These are phyloP conservation scores for Goniozus legneri DNA, from an alignment of 1,140 invertebrate species.

Conservation along the genomic window DNA sequence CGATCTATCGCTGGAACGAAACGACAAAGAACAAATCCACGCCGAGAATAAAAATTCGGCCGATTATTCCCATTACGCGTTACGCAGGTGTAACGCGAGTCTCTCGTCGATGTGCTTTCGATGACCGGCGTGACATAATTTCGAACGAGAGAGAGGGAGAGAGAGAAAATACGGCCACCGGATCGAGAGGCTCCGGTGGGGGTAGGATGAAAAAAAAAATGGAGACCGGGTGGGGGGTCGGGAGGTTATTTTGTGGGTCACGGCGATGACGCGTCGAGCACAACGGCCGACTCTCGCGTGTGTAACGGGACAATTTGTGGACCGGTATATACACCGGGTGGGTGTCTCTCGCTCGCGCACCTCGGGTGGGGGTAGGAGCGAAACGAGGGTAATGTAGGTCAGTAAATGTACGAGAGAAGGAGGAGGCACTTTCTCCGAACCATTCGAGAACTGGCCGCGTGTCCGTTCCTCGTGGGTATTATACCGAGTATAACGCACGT, in stretches of 20 bases:
- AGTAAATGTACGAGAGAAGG: conserved; percentile 51
- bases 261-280: conserved; percentile 34
- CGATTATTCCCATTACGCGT: too few relatives aligned
- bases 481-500: too few relatives aligned
- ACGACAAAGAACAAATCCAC: too few relatives aligned
- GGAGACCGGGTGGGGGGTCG: conserved; percentile 5
- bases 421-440: conserved; percentile 50
- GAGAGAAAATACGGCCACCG: neutral
- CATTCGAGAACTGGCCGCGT: conserved; percentile 44
- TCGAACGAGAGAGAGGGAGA: conserved; percentile 4
- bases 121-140: conserved; percentile 29
- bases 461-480: conserved; percentile 15
- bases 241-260: conserved; percentile 40
- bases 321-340: conserved; percentile 15
- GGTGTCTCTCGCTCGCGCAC: conserved; percentile 13
- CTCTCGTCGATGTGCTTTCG: conserved; percentile 4
- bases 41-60: too few relatives aligned
- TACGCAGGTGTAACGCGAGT: conserved; percentile 2
- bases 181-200: too few relatives aligned
- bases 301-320: conserved; percentile 38
- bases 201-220: too few relatives aligned
- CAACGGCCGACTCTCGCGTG: too few relatives aligned
- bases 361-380: neutral
- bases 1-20: too few relatives aligned
- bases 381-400: conserved; percentile 50